phyloP scores from a whole-genome alignment of 2,113 vertebrate genomes.

The Pan paniscus region DNA sequence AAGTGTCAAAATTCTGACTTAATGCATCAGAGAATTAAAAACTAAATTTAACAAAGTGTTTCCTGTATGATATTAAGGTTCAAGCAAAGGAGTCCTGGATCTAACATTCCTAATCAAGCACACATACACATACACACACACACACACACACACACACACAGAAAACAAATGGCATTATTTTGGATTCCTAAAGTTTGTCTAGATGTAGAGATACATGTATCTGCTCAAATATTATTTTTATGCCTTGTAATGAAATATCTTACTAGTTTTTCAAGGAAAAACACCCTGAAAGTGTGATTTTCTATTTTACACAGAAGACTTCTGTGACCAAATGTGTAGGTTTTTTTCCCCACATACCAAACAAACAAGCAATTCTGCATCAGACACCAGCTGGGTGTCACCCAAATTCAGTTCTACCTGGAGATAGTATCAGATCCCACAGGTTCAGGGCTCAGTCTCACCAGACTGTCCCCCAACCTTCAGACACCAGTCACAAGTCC shows the following conservation, averaged over 20 bases:
- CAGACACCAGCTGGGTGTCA: background rate
- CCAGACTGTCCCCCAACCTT: background rate
- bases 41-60: background rate
- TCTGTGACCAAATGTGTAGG: background rate
- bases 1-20: background rate
- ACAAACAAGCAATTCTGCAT: background rate
- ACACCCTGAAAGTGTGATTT: background rate
- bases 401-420: background rate
- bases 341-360: background rate
- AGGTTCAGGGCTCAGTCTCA: background rate
- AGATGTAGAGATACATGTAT: background rate
- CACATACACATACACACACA: accelerated
- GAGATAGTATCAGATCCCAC: background rate
- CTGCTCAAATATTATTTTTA: background rate
- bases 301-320: background rate
- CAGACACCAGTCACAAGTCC: background rate
- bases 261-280: background rate
- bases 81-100: background rate
- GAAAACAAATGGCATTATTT: background rate
- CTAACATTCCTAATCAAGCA: background rate
- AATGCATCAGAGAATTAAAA: background rate
- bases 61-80: background rate
- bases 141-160: too few species aligned
- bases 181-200: background rate
- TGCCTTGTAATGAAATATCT: background rate